Conservation (phyloP, 2,797 vertebrate genomes). For the Euthynnus affinis region DNA sequence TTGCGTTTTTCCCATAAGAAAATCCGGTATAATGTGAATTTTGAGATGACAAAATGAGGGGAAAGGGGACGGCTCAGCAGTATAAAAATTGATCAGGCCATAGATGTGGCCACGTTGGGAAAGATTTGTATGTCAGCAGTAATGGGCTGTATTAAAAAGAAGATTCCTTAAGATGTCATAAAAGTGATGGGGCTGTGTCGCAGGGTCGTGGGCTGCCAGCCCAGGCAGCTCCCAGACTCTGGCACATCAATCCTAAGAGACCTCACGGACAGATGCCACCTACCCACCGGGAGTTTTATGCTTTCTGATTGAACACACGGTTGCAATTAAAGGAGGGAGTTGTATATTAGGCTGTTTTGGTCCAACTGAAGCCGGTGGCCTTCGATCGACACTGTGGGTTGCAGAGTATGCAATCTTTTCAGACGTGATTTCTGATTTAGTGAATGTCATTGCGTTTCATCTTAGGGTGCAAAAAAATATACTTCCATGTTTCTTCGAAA, state of each 20-base stretch:
- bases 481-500: conserved; percentile 38
- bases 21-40: conserved; percentile 97
- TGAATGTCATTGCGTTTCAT: conserved; percentile 54
- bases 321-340: conserved; percentile 82
- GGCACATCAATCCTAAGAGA: conserved; percentile 85
- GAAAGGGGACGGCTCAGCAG: conserved; percentile 96
- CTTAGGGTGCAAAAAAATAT: conserved; percentile 39
- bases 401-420: conserved; percentile 74
- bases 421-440: conserved; percentile 68
- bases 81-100: conserved; percentile 99
- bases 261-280: conserved; percentile 83
- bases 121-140: conserved; percentile 99
- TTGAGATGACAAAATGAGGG: conserved; percentile 97
- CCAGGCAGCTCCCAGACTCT: conserved; percentile 58
- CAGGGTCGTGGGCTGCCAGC: conserved; percentile 64
- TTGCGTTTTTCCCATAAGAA: conserved; percentile 95
- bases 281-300: conserved; percentile 82
- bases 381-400: conserved; percentile 65
- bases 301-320: conserved; percentile 85
- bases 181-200: conserved; percentile 85
- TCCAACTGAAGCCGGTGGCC: conserved; percentile 60
- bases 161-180: conserved; percentile 96
- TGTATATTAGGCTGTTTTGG: conserved; percentile 83
- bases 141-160: conserved; percentile 99
- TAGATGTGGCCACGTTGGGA: conserved; percentile 92